Base-by-base conservation (phyloP, 2,888 invertebrate species). In the Himalopsyche anomala region DNA sequence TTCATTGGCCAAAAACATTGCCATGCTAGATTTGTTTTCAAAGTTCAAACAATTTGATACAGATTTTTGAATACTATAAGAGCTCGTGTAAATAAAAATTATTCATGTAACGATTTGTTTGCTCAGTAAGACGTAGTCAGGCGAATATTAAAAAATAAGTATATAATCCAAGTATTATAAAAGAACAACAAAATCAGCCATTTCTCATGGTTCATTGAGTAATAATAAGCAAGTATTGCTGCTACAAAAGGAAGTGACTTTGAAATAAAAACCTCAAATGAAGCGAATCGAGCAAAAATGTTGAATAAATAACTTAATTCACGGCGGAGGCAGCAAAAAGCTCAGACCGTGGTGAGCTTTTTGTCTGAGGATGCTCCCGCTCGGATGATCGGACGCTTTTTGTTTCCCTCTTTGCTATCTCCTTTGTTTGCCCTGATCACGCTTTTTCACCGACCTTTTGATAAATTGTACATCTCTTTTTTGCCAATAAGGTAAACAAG, bases 401-500 rank as follows among this genome's bases (percentile, higher is more conserved):
- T 85, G 85, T 85, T 82, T 15, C 62, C 28, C 74, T 36, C 62
- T 40, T 62, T 28, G 40, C 55, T n/a, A 45, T 36, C 55, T 80
- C 40, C 51, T 85, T 83, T 85, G 80, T 85, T 85, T 85, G 69
- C 80, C 80, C 54, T 56, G 81, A 79, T 85, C 83, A 51, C 15
- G 83, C 83, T 56, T 80, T 85, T 80, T 83, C 80, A 38, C 51
- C 40, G 80, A 80, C 85, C 85, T 85, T 83, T 83, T 85, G 85
- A 85, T 83, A 85, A 85, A 83, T 85, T 85, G 80, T 80, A 83
- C 79, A 54, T 79, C 51, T 85, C 74, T 79, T 85, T 85, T 85
- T 82, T 82, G 74, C 85, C 54, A 42, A 55, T 69, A 62, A 62
- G 12, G 79, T 55, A 85, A 82, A 85, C 85, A 82, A 82, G 85